Evolutionary conservation across 2,888 invertebrate genomes (phyloP), one percentile per base, ranked within the genome.

Genomic region (Lysandra coridon): DNA sequence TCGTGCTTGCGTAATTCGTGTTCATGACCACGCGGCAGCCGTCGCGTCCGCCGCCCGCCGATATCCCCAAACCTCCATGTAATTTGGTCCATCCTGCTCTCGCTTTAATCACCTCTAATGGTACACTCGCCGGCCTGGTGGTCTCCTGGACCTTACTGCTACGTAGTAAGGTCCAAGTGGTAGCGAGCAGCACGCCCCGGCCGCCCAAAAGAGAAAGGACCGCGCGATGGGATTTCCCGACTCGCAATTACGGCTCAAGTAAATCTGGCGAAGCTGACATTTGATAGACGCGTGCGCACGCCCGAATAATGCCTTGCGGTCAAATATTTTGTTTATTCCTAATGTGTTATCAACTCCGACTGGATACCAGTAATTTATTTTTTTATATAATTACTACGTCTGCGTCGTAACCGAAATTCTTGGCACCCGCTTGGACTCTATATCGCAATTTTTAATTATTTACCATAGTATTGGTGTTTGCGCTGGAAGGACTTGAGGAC

Each of bases 11-110:
- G 73, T 73, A 73, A 53, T 78, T 60, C 37, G n/a, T 77, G 33
- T n/a, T 60, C 37, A 77, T 77, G 33, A 60, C 60, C 37, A 37
- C 69, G 17, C 69, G 33, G 62, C 23, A 6, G 23, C 62, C 62
- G 64, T 33, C 14, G 12, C 62, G 64, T 33, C 14, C 30, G 69
- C 69, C 14, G 33, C 33, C 37, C 69, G 33, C 33, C 33, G 76
- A 57, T 33, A 76, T 33, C 57, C 76, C 76, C 57, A 53, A 57
- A 76, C 76, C 76, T 30, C 53, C 91, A 87, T 92, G 87, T 92
- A 92, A 93, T 93, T 93, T 91, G 87, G 89, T 86, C 87, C 91
- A 90, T 91, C 92, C 91, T 91, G 91, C 88, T 88, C 88, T 85
- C 84, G 87, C 88, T 89, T 88, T 92, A 92, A 92, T 93, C 90